A percentile compares a stretch with the other conserved stretches of the same genome.
phyloP scores from a whole-genome alignment of 2,888 invertebrate species.

The Limnephilus rhombicus region DNA sequence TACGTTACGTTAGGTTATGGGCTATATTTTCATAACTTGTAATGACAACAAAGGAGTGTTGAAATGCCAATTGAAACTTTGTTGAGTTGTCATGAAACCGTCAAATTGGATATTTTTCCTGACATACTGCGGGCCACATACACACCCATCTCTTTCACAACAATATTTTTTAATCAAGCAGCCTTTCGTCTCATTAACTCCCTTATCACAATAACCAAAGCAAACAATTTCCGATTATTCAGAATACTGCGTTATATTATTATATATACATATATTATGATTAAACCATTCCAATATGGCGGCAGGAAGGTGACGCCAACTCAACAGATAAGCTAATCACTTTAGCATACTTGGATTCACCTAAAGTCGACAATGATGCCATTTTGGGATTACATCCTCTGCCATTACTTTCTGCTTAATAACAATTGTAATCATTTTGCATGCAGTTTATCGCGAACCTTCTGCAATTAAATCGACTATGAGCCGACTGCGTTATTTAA shows the following conservation, averaged over 20 bases:
- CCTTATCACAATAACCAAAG: not conserved
- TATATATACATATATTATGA: not conserved
- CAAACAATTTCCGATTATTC: slow-evolving; percentile 2
- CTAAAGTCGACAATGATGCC: slow-evolving; percentile 7
- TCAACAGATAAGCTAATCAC: not conserved
- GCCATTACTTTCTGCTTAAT: not conserved
- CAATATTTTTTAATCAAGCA: not conserved
- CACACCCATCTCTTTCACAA: not conserved
- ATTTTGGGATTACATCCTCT: not conserved
- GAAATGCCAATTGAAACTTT: no score
- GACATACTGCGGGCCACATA: no score
- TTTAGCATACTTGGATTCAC: slow-evolving; percentile 7
- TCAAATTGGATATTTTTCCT: not conserved
- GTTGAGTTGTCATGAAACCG: no score
- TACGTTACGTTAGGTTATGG: no score
- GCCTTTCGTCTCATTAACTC: not conserved
- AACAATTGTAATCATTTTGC: not conserved
- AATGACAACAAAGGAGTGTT: no score
- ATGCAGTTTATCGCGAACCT: not conserved
- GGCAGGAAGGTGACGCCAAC: slow-evolving; percentile 27
- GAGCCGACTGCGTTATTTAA: not conserved
- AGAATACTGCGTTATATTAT: not conserved
- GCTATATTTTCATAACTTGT: no score
- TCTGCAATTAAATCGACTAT: not conserved
- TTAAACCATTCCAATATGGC: slow-evolving; percentile 24